phyloP scores from a whole-genome alignment of 2,113 vertebrate species.

The Numida meleagris region DNA sequence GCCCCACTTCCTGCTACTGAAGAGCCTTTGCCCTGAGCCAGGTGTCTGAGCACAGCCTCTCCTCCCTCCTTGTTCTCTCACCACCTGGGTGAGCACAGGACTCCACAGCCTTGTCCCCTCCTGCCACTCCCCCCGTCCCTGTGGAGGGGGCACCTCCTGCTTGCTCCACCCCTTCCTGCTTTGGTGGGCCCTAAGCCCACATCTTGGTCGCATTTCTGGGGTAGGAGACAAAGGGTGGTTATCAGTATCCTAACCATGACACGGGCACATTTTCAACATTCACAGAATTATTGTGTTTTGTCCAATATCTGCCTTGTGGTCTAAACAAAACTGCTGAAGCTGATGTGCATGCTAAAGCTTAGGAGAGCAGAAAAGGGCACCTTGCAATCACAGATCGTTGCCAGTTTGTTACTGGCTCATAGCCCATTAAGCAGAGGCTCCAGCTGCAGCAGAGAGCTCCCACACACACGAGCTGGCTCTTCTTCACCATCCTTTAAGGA shows the following conservation, averaged over 20 bases:
- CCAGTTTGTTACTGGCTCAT: background rate
- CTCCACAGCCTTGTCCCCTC: background rate
- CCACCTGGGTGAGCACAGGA: background rate
- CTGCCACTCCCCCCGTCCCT: background rate
- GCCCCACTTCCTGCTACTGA: background rate
- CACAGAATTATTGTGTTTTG: background rate
- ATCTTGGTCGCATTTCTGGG: background rate
- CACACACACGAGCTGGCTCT: background rate
- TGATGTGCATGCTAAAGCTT: background rate
- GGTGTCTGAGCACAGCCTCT: fast-evolving
- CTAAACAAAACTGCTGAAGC: background rate
- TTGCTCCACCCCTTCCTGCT: background rate
- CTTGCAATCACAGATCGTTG: background rate
- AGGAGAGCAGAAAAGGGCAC: background rate
- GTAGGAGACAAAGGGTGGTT: background rate
- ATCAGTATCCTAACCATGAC: background rate
- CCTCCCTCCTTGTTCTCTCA: background rate
- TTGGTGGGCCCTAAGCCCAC: background rate
- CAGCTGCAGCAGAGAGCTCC: background rate
- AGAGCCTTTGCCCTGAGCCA: fast-evolving
- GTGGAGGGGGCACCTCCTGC: background rate
- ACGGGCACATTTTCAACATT: background rate
- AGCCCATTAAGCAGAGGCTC: background rate
- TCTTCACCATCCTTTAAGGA: background rate
- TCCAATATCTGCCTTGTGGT: background rate